These are phyloP conservation scores for Phylloscopus collybita DNA, from an alignment of 2,797 vertebrate species.

Conservation along the genomic window DNA sequence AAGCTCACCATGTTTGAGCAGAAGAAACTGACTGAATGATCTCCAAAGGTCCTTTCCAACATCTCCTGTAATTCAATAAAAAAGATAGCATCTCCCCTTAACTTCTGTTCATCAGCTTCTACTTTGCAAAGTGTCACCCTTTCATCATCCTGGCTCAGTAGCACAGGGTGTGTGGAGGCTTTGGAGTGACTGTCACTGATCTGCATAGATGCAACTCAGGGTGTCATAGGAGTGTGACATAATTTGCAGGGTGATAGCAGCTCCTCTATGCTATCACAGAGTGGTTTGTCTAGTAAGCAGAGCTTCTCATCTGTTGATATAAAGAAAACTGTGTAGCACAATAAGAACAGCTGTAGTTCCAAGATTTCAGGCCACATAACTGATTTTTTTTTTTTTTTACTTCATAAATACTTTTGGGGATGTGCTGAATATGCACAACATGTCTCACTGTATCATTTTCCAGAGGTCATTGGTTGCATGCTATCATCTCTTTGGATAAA, in stretches of 20 bases:
- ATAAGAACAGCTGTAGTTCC: not conserved
- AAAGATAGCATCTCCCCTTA: not conserved
- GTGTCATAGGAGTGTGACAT: not conserved
- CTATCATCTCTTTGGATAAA: not conserved
- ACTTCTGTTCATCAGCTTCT: not conserved
- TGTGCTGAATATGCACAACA: not conserved
- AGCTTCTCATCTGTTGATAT: not conserved
- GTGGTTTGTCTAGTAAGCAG: not conserved
- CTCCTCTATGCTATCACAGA: not conserved
- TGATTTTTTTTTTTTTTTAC: not conserved
- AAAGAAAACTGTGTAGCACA: not conserved
- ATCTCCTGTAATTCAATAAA: not conserved
- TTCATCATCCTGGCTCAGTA: not conserved
- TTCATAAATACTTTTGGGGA: not conserved
- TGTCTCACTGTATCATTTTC: not conserved
- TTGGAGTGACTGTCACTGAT: not conserved
- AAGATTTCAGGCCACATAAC: not conserved
- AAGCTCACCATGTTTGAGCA: not conserved
- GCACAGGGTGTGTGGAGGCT: not conserved
- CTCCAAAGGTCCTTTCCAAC: not conserved
- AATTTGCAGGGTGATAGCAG: not conserved
- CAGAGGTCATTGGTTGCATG: not conserved
- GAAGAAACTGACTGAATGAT: not conserved
- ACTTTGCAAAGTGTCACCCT: not conserved
- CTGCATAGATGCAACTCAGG: not conserved